Evolutionary conservation across 1,140 invertebrate species (phyloP).

Genomic region (Eciton burchellii): DNA sequence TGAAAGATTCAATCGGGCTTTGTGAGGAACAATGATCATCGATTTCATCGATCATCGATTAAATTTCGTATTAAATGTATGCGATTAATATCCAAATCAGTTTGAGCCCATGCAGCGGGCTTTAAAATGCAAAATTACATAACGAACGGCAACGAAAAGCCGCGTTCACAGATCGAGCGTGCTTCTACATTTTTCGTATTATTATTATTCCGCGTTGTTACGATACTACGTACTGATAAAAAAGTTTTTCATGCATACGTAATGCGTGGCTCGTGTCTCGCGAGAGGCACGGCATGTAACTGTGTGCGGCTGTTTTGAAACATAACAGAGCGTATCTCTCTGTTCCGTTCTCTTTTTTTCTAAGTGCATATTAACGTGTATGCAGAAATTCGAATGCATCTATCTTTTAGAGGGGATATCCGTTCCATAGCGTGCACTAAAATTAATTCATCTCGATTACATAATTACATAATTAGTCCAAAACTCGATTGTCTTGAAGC

Average conservation of each 20-base stretch:
- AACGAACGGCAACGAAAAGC: constrained; percentile 1
- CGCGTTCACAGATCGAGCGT: not conserved
- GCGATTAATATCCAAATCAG: constrained; percentile 8
- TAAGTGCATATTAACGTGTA: constrained; percentile 2
- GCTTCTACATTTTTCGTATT: constrained; percentile 25
- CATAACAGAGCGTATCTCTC: not conserved
- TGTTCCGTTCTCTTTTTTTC: too few species aligned
- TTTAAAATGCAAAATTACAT: constrained; percentile 16
- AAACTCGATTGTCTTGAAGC: not conserved
- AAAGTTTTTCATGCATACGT: constrained; percentile 58
- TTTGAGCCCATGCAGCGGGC: not conserved
- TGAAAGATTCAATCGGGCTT: not conserved
- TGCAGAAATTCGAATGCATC: not conserved
- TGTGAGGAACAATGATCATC: not conserved
- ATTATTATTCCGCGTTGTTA: constrained; percentile 46
- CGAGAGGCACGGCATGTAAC: constrained; percentile 30
- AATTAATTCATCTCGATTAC: not conserved
- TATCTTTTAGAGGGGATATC: not conserved
- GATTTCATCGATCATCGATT: too few species aligned
- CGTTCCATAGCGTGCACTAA: not conserved
- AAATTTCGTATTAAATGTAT: not conserved
- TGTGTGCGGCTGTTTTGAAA: constrained; percentile 4
- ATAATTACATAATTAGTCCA: not conserved
- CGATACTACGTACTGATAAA: constrained; percentile 47
- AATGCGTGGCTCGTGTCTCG: constrained; percentile 40